Base-by-base conservation (phyloP, 1,140 invertebrate genomes). In the Brachionus manjavacas region DNA sequence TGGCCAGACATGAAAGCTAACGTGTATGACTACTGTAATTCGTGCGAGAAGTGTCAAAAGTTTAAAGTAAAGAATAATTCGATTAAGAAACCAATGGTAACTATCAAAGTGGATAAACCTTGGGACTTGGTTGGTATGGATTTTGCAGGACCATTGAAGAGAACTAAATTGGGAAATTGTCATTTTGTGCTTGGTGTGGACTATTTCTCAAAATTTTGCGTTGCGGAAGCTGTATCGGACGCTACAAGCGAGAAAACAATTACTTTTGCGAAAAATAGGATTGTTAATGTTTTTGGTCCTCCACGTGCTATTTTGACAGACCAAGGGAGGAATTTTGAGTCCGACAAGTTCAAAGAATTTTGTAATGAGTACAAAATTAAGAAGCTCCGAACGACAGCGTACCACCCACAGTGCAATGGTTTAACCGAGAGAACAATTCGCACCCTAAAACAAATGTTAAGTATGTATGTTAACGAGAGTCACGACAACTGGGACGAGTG, bases 331-430 rank as follows among this genome's bases (percentile, higher is more conserved):
- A 86, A 80, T 84, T 86, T 64, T 64, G 86, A 79, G 68, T 60
- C 49, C 11, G 79, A 46, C 85, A 83, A 85, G 85, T 85, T 12
- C 23, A 83, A 14, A 85, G 85, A 28, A 12, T 70, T 7, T 66
- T 85, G 68, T 52, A 68, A 83, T 41, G 16, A n/a, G 28, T 46
- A 64, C 16, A 52, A 66, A 39, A 35, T 83, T 20, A 16, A 83
- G 14, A 83, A 83, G 31, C 83, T 86, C 12, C 49, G 85, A 12
- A 88, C 88, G 2, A 85, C 85, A 9, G 83, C 87, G 0, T 88
- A 88, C 68, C 85, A 88, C 74, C 88, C 88, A 8, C 85, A 86
- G 39, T 84, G 86, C 0, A 88, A 89, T 76, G 88, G 89, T 1
- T 41, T 87, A 41, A 85, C 87, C 3, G 86, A 88, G 46, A 85